phyloP scores from a whole-genome alignment of 2,888 invertebrate species.

The Drosophila atripex region DNA sequence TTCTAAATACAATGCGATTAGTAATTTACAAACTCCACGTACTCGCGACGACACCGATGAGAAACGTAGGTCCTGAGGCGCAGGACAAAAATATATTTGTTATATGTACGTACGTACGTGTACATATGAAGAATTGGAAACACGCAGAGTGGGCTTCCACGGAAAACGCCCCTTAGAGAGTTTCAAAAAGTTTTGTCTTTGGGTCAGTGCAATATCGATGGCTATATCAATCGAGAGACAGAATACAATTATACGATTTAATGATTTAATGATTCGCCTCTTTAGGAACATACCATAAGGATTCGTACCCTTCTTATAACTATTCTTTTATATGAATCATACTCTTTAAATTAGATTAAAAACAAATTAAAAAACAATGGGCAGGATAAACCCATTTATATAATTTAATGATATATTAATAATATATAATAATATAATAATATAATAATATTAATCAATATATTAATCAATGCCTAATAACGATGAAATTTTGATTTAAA shows the following conservation, averaged over 20 bases:
- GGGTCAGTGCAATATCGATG: not conserved
- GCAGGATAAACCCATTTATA: no score
- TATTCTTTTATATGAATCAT: no score
- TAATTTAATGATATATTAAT: no score
- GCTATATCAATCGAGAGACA: not conserved
- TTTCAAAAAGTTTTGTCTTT: not conserved
- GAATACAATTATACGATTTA: not conserved
- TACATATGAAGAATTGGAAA: not conserved
- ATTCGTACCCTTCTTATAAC: not conserved
- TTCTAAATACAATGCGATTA: conserved; percentile 42
- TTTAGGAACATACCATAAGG: not conserved
- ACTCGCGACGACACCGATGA: not conserved
- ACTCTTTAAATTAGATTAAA: not conserved
- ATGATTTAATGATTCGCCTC: not conserved
- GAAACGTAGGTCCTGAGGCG: not conserved
- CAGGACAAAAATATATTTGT: conserved; percentile 3
- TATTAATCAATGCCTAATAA: no score
- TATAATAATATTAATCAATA: no score
- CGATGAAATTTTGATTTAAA: no score
- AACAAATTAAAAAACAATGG: not conserved
- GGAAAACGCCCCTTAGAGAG: not conserved
- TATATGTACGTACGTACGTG: not conserved
- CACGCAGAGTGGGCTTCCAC: not conserved
- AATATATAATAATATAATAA: no score
- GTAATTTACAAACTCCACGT: conserved; percentile 23